phyloP scores from a whole-genome alignment of 2,797 vertebrate species.

The Synaphobranchus kaupii region DNA sequence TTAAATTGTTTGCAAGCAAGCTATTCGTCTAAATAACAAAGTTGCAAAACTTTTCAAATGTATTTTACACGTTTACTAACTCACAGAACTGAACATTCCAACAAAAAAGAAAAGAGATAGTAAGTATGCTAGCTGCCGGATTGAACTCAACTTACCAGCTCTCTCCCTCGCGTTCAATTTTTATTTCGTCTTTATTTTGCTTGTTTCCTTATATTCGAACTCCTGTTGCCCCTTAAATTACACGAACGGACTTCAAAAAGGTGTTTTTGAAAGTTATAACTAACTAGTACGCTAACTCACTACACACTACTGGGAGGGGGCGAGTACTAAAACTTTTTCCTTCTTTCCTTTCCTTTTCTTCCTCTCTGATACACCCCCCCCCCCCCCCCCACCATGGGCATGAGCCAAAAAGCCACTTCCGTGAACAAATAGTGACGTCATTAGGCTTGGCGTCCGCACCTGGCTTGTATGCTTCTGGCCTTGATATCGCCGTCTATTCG shows the following conservation, averaged over 20 bases:
- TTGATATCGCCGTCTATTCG: slow-evolving; percentile 24
- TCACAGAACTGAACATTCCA: slow-evolving; percentile 23
- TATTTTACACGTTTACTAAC: neutral
- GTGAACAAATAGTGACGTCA: slow-evolving; percentile 76
- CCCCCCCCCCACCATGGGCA: slow-evolving; percentile 58
- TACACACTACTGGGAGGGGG: neutral
- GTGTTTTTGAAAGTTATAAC: slow-evolving; percentile 2
- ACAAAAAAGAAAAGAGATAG: slow-evolving; percentile 51
- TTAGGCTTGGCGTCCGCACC: slow-evolving; percentile 57
- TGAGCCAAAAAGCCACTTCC: slow-evolving; percentile 72
- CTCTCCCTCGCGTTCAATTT: slow-evolving; percentile 56
- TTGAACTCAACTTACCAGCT: slow-evolving; percentile 76
- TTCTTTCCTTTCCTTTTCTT: slow-evolving; percentile 59
- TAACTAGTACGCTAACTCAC: neutral
- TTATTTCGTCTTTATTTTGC: neutral
- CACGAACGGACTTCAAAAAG: neutral
- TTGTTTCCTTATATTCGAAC: neutral
- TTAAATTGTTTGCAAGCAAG: neutral
- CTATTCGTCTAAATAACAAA: neutral
- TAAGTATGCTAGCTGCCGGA: neutral
- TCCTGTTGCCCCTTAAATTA: neutral
- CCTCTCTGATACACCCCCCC: slow-evolving; percentile 29
- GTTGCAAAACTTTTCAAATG: neutral
- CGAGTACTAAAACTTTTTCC: slow-evolving; percentile 42
- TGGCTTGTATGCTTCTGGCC: slow-evolving; percentile 38